These are phyloP conservation scores for Microchirus variegatus DNA, from an alignment of 2,797 vertebrate species.

Conservation along the genomic window DNA sequence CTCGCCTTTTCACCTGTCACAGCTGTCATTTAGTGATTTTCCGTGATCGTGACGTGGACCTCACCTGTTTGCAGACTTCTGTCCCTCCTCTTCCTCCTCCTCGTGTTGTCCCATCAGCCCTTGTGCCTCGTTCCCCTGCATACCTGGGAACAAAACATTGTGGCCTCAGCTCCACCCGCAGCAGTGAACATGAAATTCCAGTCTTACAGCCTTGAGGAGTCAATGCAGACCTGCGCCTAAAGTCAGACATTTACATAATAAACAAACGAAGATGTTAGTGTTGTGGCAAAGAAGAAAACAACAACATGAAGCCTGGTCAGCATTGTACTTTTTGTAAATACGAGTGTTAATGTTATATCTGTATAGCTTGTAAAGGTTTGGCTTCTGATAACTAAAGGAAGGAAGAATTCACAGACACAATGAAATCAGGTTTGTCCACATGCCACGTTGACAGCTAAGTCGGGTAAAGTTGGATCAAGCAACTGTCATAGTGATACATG, in stretches of 20 bases:
- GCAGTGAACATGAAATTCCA: conserved; percentile 52
- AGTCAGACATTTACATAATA: conserved; percentile 6
- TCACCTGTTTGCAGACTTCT: neutral
- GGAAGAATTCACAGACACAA: neutral
- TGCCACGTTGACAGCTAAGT: conserved; percentile 17
- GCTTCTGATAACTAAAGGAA: neutral
- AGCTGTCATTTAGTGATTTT: too few relatives aligned
- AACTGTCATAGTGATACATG: neutral
- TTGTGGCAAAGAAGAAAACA: neutral
- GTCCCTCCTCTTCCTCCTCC: conserved; percentile 35
- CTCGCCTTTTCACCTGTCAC: too few relatives aligned
- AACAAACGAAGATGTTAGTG: neutral
- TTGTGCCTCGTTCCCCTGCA: conserved; percentile 55
- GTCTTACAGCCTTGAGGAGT: conserved; percentile 39
- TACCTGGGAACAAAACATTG: conserved; percentile 56
- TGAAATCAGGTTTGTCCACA: conserved; percentile 29
- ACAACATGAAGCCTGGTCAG: neutral
- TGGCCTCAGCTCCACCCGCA: conserved; percentile 37
- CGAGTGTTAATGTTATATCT: neutral
- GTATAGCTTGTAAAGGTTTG: neutral
- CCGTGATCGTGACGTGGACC: conserved; percentile 10
- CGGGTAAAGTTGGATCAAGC: neutral
- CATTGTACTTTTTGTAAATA: neutral
- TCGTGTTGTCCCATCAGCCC: conserved; percentile 47
- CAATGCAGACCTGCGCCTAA: conserved; percentile 8